Evolutionary conservation across 2,113 vertebrate species (phyloP).

Genomic region (Siniperca knerii): DNA sequence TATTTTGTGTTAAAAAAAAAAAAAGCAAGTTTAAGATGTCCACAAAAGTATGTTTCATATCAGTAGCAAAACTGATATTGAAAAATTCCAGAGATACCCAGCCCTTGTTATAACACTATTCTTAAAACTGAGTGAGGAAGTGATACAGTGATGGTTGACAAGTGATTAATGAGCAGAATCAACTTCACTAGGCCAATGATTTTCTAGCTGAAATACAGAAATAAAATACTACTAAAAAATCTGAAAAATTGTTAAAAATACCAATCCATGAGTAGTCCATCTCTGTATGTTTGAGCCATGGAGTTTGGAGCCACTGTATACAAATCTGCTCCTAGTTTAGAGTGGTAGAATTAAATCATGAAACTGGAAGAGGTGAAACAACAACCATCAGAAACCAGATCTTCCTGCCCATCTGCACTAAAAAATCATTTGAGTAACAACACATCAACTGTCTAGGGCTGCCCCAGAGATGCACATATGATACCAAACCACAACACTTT

Average conservation of each 20-base stretch:
- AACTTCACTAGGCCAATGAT: not conserved
- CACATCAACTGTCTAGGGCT: slow-evolving; percentile 8
- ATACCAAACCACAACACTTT: slow-evolving; percentile 50
- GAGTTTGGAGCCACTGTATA: not conserved
- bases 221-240: not conserved
- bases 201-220: not conserved
- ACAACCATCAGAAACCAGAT: not conserved
- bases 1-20: not conserved
- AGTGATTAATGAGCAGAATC: not conserved
- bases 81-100: not conserved
- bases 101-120: not conserved
- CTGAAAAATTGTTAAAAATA: not conserved
- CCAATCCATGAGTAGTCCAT: not conserved
- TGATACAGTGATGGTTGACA: not conserved
- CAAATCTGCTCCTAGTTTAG: not conserved
- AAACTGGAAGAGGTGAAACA: not conserved
- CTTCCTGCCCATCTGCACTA: not conserved
- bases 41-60: not conserved
- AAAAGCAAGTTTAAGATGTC: not conserved
- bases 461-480: slow-evolving; percentile 25
- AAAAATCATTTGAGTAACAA: not conserved
- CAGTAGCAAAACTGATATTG: not conserved
- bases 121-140: not conserved
- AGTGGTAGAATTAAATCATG: not conserved
- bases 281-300: not conserved